Evolutionary conservation across 2,113 vertebrate genomes (phyloP), one percentile per base, ranked within the genome.

Genomic region (Cinclus mexicanus): DNA sequence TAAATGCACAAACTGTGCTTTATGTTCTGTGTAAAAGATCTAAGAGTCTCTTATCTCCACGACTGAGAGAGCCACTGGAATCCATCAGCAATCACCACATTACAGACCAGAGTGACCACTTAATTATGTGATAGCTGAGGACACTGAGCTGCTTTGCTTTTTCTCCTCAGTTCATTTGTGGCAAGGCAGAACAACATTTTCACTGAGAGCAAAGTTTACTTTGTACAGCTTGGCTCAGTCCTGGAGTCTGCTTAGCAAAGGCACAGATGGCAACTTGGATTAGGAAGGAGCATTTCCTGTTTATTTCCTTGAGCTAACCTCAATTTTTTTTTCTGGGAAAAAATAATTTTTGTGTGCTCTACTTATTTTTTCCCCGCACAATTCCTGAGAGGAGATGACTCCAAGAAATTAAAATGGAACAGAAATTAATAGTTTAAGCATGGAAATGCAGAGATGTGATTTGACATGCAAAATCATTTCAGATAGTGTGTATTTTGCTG

Each of bases 281-380:
- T 83, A 87, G 35, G 61, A 87, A 87, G 65, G 46, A 94, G 59
- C 56, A 85, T 86, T 94, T 96, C 90, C 95, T 94, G 85, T 95
- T 93, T 93, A 94, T 85, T 95, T 94, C 63, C 91, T 77, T 76
- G 63, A 85, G 23, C 18, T 64, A 79, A 33, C 12, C 37, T 33
- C 11, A 18, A 37, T 37, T 37, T 65, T 87, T 83, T 86, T 90
- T 70, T 52, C 6, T 3, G 44, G 17, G 5, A 29, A 78, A 77
- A 41, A 59, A 60, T 28, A 65, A 44, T 49, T 82, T 29, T 72
- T 20, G 24, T 72, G 76, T 56, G 16, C 23, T 78, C 22, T 68
- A 57, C 5, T 10, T n/a, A 18, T 78, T 72, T 26, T 8, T 3
- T 0, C 4, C 5, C 3, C 0, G 0, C 28, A 35, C 17, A 65